Base-by-base conservation (phyloP, 2,888 invertebrate genomes). In the Leptopilina syphax region DNA sequence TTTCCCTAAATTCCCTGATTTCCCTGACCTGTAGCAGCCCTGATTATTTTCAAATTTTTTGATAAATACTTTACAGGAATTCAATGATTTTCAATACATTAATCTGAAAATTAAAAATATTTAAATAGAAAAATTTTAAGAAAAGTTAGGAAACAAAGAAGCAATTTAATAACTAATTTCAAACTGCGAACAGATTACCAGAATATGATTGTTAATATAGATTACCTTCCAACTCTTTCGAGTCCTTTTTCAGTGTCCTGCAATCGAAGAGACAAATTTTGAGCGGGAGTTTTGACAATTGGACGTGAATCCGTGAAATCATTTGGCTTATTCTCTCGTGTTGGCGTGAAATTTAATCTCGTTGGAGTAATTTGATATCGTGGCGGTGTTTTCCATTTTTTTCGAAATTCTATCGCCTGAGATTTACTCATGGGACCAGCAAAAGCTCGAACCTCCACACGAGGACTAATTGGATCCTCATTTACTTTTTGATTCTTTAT, bases 361-460 rank as follows among this genome's bases (percentile, higher is more conserved):
- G 82, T 82, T 7, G 87, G 83, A 24, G 88, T 85, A 13, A 83
- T 81, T 6, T 80, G 80, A 79, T 84, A 80, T 83, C 96, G 93
- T 0, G 97, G 96, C 8, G 97, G 97, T 0, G 96, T 97, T 93
- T 96, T 97, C 97, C 97, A 97, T 77, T 95, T 94, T 80, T 94
- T 95, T 9, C 95, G 94, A 92, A 97, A 97, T 80, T 92, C 92
- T 12, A 94, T 93, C 0, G 97, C 97, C 78, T 94, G 94, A 13
- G 93, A 93, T 82, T 95, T 95, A 65, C 95, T 94, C 98, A 98
- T 98, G 24, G 98, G 98, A 0, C 98, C 98, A 9, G 98, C 98
- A 92, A 96, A 96, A 0, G 98, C 98, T 88, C 95, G 95, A 84
- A 97, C 96, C 93, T 96, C 96, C 85, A 95, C 90, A 70, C 95